Evolutionary conservation across 1,140 invertebrate genomes (phyloP).

Genomic region (Xylocopa sonorina): DNA sequence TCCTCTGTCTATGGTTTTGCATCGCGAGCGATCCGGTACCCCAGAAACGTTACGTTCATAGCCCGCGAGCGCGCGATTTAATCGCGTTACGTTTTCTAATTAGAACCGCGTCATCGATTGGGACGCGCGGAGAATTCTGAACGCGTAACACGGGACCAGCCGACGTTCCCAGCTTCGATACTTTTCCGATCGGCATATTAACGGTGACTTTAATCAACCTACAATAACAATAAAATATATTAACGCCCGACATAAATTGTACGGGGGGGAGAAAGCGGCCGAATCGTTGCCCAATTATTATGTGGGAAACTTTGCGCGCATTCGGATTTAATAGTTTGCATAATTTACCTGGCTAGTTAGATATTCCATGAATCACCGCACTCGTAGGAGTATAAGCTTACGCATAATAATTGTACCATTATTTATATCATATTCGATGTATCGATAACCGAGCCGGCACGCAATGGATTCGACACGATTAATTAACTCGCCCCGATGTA

Average conservation of each 20-base stretch:
- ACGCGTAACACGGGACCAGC: too few species aligned
- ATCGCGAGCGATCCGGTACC: not conserved
- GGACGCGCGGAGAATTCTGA: too few species aligned
- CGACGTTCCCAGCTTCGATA: not conserved
- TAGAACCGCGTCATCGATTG: not conserved
- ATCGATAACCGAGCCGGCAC: slow-evolving; percentile 48
- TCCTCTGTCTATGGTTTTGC: not conserved
- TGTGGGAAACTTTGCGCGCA: slow-evolving; percentile 63
- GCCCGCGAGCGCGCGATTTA: too few species aligned
- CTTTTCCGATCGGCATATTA: slow-evolving; percentile 17
- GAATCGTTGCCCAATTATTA: slow-evolving; percentile 62
- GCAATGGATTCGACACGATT: slow-evolving; percentile 62
- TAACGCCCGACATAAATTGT: slow-evolving; percentile 54
- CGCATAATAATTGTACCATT: slow-evolving; percentile 65
- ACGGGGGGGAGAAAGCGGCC: slow-evolving; percentile 37
- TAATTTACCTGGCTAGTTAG: slow-evolving; percentile 65
- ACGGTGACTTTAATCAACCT: slow-evolving; percentile 40
- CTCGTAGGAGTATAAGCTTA: slow-evolving; percentile 53
- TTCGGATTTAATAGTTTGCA: slow-evolving; percentile 69
- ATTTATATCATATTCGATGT: slow-evolving; percentile 65
- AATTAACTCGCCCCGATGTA: slow-evolving; percentile 56
- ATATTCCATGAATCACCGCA: slow-evolving; percentile 66
- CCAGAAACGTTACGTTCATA: not conserved
- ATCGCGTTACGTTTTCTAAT: not conserved
- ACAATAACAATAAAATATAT: slow-evolving; percentile 38